Evolutionary conservation across 1,140 invertebrate species (phyloP), one percentile per base, ranked within the genome.

Genomic region (Microvelia longipes): DNA sequence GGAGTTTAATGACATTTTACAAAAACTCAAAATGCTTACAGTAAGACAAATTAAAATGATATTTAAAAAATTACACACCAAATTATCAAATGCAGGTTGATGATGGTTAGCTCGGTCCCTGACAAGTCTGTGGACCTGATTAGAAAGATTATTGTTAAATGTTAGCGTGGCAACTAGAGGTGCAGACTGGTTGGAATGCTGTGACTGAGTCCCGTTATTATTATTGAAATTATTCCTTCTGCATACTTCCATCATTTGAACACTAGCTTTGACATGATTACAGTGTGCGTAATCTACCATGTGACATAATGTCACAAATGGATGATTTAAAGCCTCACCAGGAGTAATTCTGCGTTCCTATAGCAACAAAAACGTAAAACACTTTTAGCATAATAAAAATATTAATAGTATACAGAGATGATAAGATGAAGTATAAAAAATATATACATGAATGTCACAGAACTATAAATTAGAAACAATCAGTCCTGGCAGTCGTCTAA

Each of bases 211-310:
- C 70, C 69, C 78, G 26, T 81, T 78, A 73, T 81, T 82, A 72
- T 70, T 70, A 25, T 83, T 85, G 73, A 85, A 87, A 73, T 85
- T 83, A n/a, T 85, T 84, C 29, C 87, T 79, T 63, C 87, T 80
- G 74, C 88, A 88, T 74, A 94, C 91, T 83, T 96, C 93, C 93
- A 96, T 96, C 93, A 96, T 95, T 79, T 95, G 92, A 26, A 94
- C 92, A 72, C 91, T 94, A 1, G 92, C 90, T 80, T 96, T 95
- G 0, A 96, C 93, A 80, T 96, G 96, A 79, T 94, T 93, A 79
- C 93, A 96, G 79, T 98, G 94, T 0, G 93, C 92, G 79, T 98
- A 98, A 79, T 98, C 95, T 1, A 96, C 89, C 28, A 98, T 83
- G 81, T 98, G 95, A 1, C 90, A 90, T 69, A 98, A 82, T 19